Base-by-base conservation (phyloP, 2,113 vertebrate species). In the Uria lomvia region DNA sequence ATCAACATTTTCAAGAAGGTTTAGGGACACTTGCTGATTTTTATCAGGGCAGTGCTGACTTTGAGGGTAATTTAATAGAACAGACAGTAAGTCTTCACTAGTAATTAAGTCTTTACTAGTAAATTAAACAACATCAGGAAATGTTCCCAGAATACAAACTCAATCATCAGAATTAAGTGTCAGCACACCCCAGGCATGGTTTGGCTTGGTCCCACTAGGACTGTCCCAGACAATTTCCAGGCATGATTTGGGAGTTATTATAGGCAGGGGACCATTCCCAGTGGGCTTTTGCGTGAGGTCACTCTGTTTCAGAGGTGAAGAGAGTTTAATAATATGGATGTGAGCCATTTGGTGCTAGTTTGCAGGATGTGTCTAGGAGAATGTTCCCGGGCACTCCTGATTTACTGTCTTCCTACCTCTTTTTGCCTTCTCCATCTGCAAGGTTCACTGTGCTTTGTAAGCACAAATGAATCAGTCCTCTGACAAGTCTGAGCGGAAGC, bases 61-160 rank as follows among this genome's bases (percentile, higher is more conserved):
- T 89, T 45, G 84, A 94, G 50, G 18, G 29, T 96, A 91, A 95
- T 95, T 94, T 94, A 94, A 84, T 92, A 67, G 77, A 95, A 60
- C 53, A 91, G 62, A 50, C 36, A 87, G 89, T 87, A 92, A 78
- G 52, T 84, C 47, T 87, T 91, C 62, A 24, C 49, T 82, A 81
- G 60, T 92, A 95, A 96, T 97, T 95, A 96, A 92, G 52, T 85
- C 43, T 78, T 95, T 90, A 90, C 66, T 81, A 89, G 70, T 90
- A 96, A 95, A 96, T 91, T 92, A 96, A 82, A 49, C 71, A 82
- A 38, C 2, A 4, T 62, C 66, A 87, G 87, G 65, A 86, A 91
- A 72, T 0, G 0, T 68, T 96, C 68, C 40, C 53, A 60, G 91
- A 93, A 91, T 82, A 40, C 65, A 78, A 91, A 89, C 27, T 85